Evolutionary conservation across 1,140 invertebrate species (phyloP).

Genomic region (Zaprionus capensis): DNA sequence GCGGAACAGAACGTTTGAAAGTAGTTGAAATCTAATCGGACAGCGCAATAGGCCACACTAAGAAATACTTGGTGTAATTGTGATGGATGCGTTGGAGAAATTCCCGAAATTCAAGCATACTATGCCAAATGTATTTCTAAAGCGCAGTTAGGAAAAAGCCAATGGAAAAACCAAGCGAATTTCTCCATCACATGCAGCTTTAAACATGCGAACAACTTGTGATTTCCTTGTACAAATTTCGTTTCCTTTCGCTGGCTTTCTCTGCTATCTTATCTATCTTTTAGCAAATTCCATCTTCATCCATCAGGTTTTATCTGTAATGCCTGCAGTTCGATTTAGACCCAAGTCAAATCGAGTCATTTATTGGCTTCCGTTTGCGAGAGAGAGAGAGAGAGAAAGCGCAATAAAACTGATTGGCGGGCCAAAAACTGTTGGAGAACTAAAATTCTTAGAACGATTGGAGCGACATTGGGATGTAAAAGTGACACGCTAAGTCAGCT

Average conservation of each 20-base stretch:
- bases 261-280: background rate
- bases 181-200: background rate
- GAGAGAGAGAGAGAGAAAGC: constrained; percentile 3
- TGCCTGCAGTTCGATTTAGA: background rate
- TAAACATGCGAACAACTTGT: background rate
- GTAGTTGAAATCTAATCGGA: constrained; percentile 20
- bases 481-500: background rate
- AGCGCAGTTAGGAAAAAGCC: background rate
- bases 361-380: constrained; percentile 58
- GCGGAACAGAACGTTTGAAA: constrained; percentile 10
- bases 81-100: background rate
- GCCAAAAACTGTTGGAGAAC: constrained; percentile 41
- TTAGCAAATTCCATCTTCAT: constrained; percentile 3
- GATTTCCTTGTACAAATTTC: background rate
- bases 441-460: constrained; percentile 11
- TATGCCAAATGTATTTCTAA: background rate
- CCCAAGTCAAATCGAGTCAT: constrained; percentile 24
- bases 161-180: background rate
- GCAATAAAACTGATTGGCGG: constrained; percentile 54
- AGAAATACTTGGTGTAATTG: background rate
- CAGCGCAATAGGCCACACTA: background rate
- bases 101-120: background rate
- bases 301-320: background rate
- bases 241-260: background rate
- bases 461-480: constrained; percentile 2